Base-by-base conservation (phyloP, 2,888 invertebrate species). In the Chironomus tentans region DNA sequence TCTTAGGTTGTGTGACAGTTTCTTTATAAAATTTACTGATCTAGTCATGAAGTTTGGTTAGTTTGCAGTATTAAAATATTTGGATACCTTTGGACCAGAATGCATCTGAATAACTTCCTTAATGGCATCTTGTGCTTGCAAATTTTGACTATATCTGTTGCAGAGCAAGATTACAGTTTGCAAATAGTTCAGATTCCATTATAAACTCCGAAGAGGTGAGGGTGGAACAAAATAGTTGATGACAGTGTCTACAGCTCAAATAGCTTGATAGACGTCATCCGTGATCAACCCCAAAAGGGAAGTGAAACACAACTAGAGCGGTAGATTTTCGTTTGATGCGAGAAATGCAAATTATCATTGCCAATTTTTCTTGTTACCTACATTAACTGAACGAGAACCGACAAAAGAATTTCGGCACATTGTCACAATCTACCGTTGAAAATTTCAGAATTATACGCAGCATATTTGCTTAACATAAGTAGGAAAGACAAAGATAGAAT, bases 321-420 rank as follows among this genome's bases (percentile, higher is more conserved):
- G 61, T 72, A 4, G 6, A 38, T 61, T 28, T 28, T 72, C 72
- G 56, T 50, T 68, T 70, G 72, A 72, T 73, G 61, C 62, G 50
- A 71, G 15, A 71, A 73, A 73, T 65, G 61, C 62, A 73, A 73
- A 73, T 73, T 38, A 65, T 73, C 38, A 13, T 21, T 38, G 38
- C 38, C 38, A 38, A 38, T 38, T 38, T 38, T 38, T 38, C 38
- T 38, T 38, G 38, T 7, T 13, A 28, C 70, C 6, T 71, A 15
- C 56, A 7, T 46, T 47, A 24, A 24, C 48, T 46, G 70, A 38
- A n/a, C 10, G 13, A 15, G 48, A 22, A 24, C 15, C 38, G 62
- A 48, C 70, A 70, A 72, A 72, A 72, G 72, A 72, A 50, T 72
- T 72, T 62, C 50, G 72, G 21, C 65, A 65, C 24, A 24, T 65